Evolutionary conservation across 2,888 invertebrate species (phyloP), one percentile per base, ranked within the genome.

Genomic region (Cynaeus angustus): DNA sequence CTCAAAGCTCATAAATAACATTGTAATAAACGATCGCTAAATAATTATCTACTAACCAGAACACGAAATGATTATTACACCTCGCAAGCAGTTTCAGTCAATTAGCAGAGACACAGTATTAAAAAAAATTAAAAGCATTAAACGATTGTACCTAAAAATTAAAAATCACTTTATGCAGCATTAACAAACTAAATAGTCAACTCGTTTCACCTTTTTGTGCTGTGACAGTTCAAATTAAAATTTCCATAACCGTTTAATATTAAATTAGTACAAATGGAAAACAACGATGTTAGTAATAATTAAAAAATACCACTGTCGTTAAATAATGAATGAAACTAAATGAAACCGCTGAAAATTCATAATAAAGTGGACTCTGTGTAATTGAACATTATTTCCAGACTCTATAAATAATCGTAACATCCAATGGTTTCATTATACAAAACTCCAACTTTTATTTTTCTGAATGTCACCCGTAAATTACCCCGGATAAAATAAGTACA

Each of bases 391-490:
- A 37, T 53, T 50, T 48, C 37, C 48, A 33, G 26, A 48, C 4
- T 30, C 16, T 9, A 46, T 59, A 46, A 28, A 58, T 59, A 59
- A 46, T 46, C 26, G 58, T 59, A 59, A 46, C 30, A 50, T 53
- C 45, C 53, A 10, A 14, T 45, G 30, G 52, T 64, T 53, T 45
- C 41, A 45, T 53, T 55, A 53, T 53, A 41, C 65, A 43, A 55
- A 41, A 45, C 12, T 12, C 2, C 28, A 65, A 30, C 45, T 65
- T 45, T 53, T 53, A 55, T 56, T 48, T 53, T 41, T 14, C 10
- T n/a, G n/a, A 13, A 10, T 6, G 10, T 21, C 55, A 26, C 53
- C n/a, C 48, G 56, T 56, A 55, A 66, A 56, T 56, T 66, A 56
- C 21, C 8, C 5, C 12, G 26, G 26, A 55, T 43, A 45, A 55